Conservation (phyloP, 2,113 vertebrate genomes). For the Salvelinus sp. region DNA sequence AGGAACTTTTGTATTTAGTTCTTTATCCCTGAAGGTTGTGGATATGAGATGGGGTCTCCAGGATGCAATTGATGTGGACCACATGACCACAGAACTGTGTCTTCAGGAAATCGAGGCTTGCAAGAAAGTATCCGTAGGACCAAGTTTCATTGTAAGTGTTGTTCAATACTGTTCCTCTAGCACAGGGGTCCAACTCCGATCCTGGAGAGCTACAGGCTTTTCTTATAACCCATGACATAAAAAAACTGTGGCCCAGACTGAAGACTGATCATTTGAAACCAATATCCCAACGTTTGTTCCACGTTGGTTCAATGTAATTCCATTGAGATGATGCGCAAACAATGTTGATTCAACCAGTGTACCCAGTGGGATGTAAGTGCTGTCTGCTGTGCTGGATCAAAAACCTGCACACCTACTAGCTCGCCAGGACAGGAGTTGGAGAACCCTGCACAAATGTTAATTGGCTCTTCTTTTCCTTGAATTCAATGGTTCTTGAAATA, state of each 20-base stretch:
- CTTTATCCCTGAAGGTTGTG: slow-evolving; percentile 66
- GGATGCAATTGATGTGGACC: slow-evolving; percentile 53
- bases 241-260: too few species aligned
- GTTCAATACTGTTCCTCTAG: background rate
- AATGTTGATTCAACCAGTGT: too few species aligned
- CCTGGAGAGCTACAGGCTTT: background rate
- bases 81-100: slow-evolving; percentile 70
- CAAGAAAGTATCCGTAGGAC: slow-evolving; percentile 70
- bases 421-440: too few species aligned
- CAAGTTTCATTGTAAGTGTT: slow-evolving; percentile 76
- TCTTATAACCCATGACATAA: background rate
- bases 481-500: background rate
- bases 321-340: too few species aligned
- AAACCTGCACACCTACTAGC: too few species aligned
- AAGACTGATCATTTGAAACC: too few species aligned
- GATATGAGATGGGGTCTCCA: slow-evolving; percentile 80
- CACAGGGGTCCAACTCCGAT: background rate
- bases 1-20: background rate
- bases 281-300: too few species aligned
- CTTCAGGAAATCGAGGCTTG: slow-evolving; percentile 77
- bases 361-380: too few species aligned
- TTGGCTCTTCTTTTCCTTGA: background rate
- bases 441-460: background rate
- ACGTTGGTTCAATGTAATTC: too few species aligned
- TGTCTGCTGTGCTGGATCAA: too few species aligned